A percentile compares a stretch with the other conserved stretches of the same genome.
These are phyloP conservation scores for Eubasilissa regina DNA, from an alignment of 1,140 invertebrate species.

Conservation along the genomic window DNA sequence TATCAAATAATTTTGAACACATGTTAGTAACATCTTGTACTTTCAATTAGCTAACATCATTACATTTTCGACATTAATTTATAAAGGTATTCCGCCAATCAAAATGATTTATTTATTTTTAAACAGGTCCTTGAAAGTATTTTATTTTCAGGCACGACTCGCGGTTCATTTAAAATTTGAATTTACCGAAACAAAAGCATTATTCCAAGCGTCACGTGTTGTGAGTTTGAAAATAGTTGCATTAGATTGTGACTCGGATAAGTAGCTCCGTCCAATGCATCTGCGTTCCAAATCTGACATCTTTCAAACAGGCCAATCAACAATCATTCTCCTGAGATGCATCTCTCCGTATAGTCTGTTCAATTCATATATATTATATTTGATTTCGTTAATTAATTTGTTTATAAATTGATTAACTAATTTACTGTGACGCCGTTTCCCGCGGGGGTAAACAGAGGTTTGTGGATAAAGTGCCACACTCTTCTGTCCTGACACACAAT, in stretches of 20 bases:
- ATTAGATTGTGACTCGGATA: constrained; percentile 26
- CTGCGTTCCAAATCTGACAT: constrained; percentile 54
- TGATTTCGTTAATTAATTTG: background rate
- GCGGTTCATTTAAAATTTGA: background rate
- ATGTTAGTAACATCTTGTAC: too few relatives aligned
- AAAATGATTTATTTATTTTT: background rate
- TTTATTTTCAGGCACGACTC: too few relatives aligned
- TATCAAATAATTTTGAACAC: too few relatives aligned
- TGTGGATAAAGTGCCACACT: too few relatives aligned
- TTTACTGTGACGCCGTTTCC: too few relatives aligned
- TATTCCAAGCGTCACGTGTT: constrained; percentile 29
- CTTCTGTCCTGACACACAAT: too few relatives aligned
- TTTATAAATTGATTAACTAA: background rate
- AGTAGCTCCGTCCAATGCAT: constrained; percentile 46
- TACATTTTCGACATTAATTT: background rate
- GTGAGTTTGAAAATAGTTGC: constrained; percentile 23
- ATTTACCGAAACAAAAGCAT: constrained; percentile 31
- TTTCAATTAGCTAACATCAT: background rate
- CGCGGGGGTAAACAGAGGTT: too few relatives aligned
- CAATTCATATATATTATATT: background rate
- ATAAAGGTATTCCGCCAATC: background rate
- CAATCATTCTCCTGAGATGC: constrained; percentile 11
- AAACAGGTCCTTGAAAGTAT: background rate
- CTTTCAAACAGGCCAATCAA: constrained; percentile 57
- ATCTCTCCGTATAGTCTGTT: background rate